phyloP scores from a whole-genome alignment of 2,888 invertebrate genomes.

The Chymomyza caudatula region DNA sequence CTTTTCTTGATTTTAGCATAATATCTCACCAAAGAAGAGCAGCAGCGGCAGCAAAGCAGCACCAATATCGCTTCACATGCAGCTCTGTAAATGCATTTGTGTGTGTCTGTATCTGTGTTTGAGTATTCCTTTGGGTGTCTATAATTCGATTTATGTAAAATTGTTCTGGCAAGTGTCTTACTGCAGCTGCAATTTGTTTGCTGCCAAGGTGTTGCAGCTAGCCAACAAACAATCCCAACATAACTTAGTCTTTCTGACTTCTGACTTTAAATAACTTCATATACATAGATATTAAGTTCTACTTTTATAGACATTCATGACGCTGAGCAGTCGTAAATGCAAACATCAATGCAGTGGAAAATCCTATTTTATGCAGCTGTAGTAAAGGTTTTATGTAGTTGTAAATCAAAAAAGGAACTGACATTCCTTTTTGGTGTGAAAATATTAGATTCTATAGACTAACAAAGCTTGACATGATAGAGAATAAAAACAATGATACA shows the following conservation, averaged over 20 bases:
- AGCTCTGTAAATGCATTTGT: constrained; percentile 5
- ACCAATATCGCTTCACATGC: not conserved
- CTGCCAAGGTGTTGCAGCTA: not conserved
- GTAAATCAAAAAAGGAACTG: not conserved
- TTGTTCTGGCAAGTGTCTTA: constrained; percentile 34
- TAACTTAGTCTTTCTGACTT: not conserved
- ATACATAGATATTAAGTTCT: not conserved
- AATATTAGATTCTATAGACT: too few relatives aligned
- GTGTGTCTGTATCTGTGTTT: constrained; percentile 3
- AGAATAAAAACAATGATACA: too few relatives aligned
- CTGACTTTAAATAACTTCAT: not conserved
- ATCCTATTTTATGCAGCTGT: not conserved
- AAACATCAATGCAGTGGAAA: not conserved
- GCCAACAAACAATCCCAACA: not conserved
- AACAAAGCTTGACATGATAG: too few relatives aligned
- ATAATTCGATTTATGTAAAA: constrained; percentile 59
- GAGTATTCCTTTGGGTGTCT: constrained; percentile 15
- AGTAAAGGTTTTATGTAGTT: not conserved
- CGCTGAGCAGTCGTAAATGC: not conserved
- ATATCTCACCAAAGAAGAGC: constrained; percentile 25
- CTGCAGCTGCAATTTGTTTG: constrained; percentile 34
- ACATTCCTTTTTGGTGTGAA: too few relatives aligned
- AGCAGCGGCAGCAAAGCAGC: not conserved
- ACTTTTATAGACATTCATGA: not conserved
- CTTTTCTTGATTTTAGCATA: constrained; percentile 29